Evolutionary conservation across 2,888 invertebrate genomes (phyloP).

Genomic region (Eutolmus rufibarbis): DNA sequence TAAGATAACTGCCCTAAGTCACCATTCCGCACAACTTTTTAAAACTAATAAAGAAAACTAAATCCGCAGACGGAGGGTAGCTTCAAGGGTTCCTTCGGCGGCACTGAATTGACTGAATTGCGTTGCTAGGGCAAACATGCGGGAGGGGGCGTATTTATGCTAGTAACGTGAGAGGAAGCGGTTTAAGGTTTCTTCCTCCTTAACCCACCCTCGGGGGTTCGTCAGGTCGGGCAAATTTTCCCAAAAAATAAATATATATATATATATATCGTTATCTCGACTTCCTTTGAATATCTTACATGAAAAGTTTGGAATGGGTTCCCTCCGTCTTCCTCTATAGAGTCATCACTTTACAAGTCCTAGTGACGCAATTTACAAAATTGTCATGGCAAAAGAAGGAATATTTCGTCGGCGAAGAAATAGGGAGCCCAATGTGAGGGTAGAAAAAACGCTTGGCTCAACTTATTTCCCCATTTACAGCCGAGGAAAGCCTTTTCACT

Average conservation of each 20-base stretch:
- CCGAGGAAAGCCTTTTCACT: neutral
- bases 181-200: neutral
- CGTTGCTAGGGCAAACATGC: neutral
- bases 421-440: neutral
- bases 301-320: neutral
- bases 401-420: neutral
- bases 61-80: neutral
- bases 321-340: neutral
- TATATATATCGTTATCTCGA: neutral
- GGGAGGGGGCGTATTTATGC: neutral
- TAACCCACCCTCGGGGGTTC: neutral
- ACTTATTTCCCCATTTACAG: constrained; percentile 9
- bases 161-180: neutral
- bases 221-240: neutral
- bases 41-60: neutral
- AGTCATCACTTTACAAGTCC: constrained; percentile 4
- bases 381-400: neutral
- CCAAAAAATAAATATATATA: neutral
- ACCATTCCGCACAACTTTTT: neutral
- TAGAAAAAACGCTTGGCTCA: neutral
- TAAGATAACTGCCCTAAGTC: neutral
- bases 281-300: neutral
- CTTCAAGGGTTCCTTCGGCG: neutral
- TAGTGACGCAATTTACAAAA: constrained; percentile 3
- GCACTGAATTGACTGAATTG: neutral